Conservation (phyloP, 2,113 vertebrate genomes). For the Polypterus senegalus region DNA sequence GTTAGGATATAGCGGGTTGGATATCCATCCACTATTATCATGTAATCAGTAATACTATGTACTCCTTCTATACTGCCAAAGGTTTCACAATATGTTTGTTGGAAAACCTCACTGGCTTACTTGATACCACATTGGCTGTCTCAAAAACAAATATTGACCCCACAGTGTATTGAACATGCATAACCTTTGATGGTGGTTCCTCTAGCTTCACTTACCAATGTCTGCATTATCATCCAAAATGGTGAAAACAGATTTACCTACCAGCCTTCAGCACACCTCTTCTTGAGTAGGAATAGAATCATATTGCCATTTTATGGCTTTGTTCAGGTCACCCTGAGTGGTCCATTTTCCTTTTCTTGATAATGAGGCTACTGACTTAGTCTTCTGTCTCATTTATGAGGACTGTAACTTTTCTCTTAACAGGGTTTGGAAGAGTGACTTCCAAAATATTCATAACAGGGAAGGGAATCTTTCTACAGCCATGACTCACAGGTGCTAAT, state of each 20-base stretch:
- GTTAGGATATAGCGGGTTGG: too few relatives aligned
- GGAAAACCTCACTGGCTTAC: constrained; percentile 24
- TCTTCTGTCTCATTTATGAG: constrained; percentile 1
- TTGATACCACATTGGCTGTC: constrained; percentile 31
- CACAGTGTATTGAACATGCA: constrained; percentile 35
- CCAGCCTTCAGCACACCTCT: constrained; percentile 16
- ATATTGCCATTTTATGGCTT: constrained; percentile 18
- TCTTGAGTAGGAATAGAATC: constrained; percentile 27
- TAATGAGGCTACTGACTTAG: constrained; percentile 7
- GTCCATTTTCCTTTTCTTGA: constrained; percentile 1
- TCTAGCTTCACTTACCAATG: constrained; percentile 38
- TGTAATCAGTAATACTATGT: constrained; percentile 24
- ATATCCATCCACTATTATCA: constrained; percentile 21
- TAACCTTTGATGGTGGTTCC: constrained; percentile 30
- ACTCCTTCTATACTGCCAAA: constrained; percentile 12
- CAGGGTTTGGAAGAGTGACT: background rate
- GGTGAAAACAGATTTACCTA: constrained; percentile 30
- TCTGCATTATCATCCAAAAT: constrained; percentile 27
- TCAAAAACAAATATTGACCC: constrained; percentile 31
- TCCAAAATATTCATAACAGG: constrained; percentile 4
- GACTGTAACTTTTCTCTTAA: constrained; percentile 5
- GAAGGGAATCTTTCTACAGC: constrained; percentile 10
- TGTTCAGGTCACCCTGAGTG: constrained; percentile 17
- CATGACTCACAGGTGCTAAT: constrained; percentile 9
- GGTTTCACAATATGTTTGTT: constrained; percentile 21